Conservation (phyloP, 2,888 invertebrate species). For the Mesodorylaimus sp. region DNA sequence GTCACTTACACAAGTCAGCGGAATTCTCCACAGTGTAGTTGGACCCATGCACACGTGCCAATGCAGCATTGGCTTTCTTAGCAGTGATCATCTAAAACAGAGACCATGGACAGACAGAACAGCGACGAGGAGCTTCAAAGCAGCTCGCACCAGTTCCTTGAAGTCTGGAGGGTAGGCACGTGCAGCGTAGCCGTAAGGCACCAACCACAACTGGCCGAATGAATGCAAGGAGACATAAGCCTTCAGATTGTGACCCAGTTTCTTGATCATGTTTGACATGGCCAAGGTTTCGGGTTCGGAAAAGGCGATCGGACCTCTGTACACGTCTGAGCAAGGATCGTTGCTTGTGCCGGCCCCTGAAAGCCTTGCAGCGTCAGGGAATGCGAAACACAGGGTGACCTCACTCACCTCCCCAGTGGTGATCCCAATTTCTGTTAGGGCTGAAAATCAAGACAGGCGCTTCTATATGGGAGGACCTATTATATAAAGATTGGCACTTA, state of each 20-base stretch:
- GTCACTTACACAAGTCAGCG: not conserved
- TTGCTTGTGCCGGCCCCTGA: not conserved
- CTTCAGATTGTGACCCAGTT: not conserved
- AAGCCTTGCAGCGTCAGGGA: not conserved
- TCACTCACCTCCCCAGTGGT: not conserved
- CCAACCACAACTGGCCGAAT: slow-evolving; percentile 1
- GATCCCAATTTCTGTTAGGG: slow-evolving; percentile 1
- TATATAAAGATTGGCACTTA: not conserved
- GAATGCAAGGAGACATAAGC: not conserved
- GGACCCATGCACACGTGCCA: not conserved
- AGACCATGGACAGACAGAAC: not conserved
- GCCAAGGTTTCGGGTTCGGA: slow-evolving; percentile 2
- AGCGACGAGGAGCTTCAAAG: no score
- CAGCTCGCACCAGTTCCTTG: slow-evolving; percentile 3
- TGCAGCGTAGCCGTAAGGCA: not conserved
- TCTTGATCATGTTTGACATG: not conserved
- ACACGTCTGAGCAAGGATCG: not conserved
- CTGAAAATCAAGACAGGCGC: not conserved
- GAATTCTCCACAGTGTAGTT: not conserved
- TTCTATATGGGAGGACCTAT: not conserved
- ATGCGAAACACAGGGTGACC: not conserved
- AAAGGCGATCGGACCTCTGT: not conserved
- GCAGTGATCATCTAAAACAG: not conserved
- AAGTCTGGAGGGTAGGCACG: not conserved
- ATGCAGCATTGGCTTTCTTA: not conserved